A percentile compares a stretch with the other conserved stretches of the same genome.
These are phyloP conservation scores for Tholera decimalis DNA, from an alignment of 2,888 invertebrate species.

Conservation along the genomic window DNA sequence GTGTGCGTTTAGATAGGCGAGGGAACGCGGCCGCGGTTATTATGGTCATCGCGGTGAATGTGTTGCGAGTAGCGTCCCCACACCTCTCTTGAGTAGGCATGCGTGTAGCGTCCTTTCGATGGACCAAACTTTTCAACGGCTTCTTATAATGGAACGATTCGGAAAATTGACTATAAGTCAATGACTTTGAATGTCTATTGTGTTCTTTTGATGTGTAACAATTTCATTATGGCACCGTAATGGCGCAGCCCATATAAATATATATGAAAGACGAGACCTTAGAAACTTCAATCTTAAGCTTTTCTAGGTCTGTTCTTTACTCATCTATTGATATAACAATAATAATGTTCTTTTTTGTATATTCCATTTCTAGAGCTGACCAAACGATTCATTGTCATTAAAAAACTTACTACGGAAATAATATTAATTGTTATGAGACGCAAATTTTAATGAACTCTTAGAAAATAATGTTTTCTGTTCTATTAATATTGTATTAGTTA, in stretches of 20 bases:
- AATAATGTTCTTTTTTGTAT: no score
- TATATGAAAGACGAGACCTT: no score
- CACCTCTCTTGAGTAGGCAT: constrained; percentile 74
- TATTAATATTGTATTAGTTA: neutral
- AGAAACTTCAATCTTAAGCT: no score
- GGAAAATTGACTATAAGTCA: constrained; percentile 9
- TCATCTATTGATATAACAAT: no score
- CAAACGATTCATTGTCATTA: no score
- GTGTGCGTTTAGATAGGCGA: constrained; percentile 40
- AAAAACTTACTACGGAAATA: neutral
- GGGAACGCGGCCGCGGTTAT: constrained; percentile 60
- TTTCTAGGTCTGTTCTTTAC: no score
- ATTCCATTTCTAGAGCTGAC: no score
- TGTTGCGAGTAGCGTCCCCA: constrained; percentile 66
- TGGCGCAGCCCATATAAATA: neutral
- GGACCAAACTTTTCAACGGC: constrained; percentile 57
- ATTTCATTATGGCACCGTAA: neutral
- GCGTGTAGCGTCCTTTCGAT: constrained; percentile 74
- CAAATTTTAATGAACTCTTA: neutral
- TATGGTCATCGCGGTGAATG: constrained; percentile 70
- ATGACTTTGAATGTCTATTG: neutral
- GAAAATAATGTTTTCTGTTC: neutral
- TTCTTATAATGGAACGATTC: constrained; percentile 30
- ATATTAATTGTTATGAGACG: neutral
- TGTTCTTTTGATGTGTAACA: neutral